Percentiles rank a stretch among this genome's conserved stretches.
Conservation (phyloP, 2,888 invertebrate genomes). For the Toxonevra muliebris region DNA sequence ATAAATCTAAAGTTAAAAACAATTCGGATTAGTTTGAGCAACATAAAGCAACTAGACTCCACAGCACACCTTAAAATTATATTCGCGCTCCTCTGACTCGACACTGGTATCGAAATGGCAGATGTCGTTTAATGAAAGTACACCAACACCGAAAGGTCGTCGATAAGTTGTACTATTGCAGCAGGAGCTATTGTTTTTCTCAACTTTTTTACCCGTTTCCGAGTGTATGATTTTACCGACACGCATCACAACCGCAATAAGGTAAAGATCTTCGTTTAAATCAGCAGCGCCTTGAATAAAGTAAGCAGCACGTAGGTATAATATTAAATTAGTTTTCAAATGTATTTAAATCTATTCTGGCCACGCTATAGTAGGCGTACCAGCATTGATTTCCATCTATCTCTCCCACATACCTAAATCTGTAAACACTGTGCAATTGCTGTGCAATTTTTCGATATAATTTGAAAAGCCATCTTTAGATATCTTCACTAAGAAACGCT, state of each 20-base stretch:
- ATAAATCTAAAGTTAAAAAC: conserved; percentile 69
- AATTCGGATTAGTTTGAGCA: background rate
- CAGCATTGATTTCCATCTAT: no score
- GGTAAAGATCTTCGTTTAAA: conserved; percentile 83
- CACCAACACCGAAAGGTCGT: conserved; percentile 88
- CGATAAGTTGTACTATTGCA: conserved; percentile 67
- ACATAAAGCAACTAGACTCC: background rate
- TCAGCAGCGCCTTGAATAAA: conserved; percentile 76
- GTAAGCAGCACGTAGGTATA: background rate
- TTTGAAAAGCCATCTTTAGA: conserved; percentile 91
- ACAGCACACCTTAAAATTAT: conserved; percentile 73
- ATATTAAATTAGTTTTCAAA: no score
- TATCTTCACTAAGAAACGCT: conserved; percentile 87
- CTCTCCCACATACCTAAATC: conserved; percentile 68
- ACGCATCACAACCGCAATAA: conserved; percentile 90
- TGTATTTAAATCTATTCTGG: background rate
- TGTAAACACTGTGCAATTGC: conserved; percentile 89
- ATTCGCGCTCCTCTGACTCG: conserved; percentile 76
- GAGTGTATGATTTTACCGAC: conserved; percentile 81
- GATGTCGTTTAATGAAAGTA: conserved; percentile 77
- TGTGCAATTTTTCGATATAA: conserved; percentile 86
- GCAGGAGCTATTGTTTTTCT: conserved; percentile 51
- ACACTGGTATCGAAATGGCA: conserved; percentile 67
- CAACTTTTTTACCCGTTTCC: conserved; percentile 62
- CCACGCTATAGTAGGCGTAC: no score